Evolutionary conservation across 2,113 vertebrate genomes (phyloP).

Genomic region (Seriola rivoliana): DNA sequence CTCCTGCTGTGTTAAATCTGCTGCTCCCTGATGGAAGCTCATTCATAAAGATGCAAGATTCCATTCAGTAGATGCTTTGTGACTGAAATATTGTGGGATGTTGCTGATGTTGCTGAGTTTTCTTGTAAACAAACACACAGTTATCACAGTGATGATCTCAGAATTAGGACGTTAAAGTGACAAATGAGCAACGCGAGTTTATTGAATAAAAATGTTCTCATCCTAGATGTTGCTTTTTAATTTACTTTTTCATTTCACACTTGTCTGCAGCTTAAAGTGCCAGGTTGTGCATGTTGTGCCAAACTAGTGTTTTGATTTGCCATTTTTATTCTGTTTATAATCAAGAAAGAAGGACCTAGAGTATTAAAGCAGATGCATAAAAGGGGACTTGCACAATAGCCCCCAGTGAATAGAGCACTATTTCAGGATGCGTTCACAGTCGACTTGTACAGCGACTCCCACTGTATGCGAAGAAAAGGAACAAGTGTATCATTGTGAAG

Average conservation of each 20-base stretch:
- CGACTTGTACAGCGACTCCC: slow-evolving; percentile 30
- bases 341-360: neutral
- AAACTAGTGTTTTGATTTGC: neutral
- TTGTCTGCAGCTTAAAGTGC: neutral
- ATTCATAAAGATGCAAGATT: neutral
- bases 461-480: slow-evolving; percentile 34
- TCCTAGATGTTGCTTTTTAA: neutral
- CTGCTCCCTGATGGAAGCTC: neutral
- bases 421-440: slow-evolving; percentile 17
- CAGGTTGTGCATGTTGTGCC: slow-evolving; percentile 7
- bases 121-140: neutral
- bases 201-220: neutral
- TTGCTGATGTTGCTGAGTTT: neutral
- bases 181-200: neutral
- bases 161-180: slow-evolving; percentile 5
- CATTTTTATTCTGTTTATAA: slow-evolving; percentile 12
- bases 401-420: neutral
- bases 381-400: neutral
- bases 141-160: neutral
- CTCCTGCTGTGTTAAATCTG: neutral
- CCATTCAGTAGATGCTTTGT: neutral
- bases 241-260: neutral
- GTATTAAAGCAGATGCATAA: slow-evolving; percentile 6
- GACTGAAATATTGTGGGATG: neutral
- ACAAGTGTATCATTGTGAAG: slow-evolving; percentile 54